Conservation (phyloP, 2,888 invertebrate genomes). For the Phymatocera aterrima region DNA sequence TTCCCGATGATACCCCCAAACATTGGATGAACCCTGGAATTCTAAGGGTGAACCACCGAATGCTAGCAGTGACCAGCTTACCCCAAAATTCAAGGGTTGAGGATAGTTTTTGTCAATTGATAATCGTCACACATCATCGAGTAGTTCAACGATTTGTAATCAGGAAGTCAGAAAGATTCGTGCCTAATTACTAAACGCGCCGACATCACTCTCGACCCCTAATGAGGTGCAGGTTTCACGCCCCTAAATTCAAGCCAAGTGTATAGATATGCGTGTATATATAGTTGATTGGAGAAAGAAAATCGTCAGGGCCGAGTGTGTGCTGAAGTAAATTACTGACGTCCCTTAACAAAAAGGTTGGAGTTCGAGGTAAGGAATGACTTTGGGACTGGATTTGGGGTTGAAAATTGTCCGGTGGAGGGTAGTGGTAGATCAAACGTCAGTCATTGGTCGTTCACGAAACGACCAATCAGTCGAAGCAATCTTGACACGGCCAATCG, state of each 20-base stretch:
- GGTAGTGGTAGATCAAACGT: neutral
- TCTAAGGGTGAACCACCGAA: no score
- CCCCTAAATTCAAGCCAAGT: neutral
- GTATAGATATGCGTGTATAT: neutral
- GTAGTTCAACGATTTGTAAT: neutral
- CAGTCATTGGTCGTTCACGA: slow-evolving; percentile 28
- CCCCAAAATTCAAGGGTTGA: no score
- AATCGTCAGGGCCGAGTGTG: neutral
- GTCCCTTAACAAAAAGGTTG: slow-evolving; percentile 8
- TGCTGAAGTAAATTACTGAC: slow-evolving; percentile 14
- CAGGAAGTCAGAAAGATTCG: neutral
- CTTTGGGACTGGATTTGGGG: neutral
- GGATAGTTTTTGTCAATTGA: neutral
- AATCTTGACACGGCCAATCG: slow-evolving; percentile 30
- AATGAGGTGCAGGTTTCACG: neutral
- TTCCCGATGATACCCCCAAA: no score
- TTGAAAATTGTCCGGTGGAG: slow-evolving; percentile 10
- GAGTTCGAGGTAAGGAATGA: slow-evolving; percentile 21
- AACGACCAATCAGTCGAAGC: slow-evolving; percentile 40
- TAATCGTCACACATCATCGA: neutral
- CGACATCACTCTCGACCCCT: neutral
- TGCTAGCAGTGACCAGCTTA: no score
- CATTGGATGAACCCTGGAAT: no score
- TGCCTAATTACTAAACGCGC: no score
- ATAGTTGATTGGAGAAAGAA: slow-evolving; percentile 23